Conservation (phyloP, 2,888 invertebrate genomes). For the Trissonchulus latispiculum region DNA sequence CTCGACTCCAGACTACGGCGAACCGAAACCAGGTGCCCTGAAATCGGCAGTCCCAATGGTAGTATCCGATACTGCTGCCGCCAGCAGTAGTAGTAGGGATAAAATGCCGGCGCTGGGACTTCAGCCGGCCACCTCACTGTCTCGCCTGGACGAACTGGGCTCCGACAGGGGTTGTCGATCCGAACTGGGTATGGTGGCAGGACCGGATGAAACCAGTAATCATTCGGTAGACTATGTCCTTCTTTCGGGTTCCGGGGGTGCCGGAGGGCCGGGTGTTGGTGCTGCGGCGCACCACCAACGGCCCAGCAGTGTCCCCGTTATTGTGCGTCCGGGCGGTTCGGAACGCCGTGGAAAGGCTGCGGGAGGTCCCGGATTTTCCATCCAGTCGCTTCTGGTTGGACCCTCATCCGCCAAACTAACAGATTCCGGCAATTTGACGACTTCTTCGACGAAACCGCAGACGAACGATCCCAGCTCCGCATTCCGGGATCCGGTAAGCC, state of each 20-base stretch:
- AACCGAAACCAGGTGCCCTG: neutral
- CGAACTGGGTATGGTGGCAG: neutral
- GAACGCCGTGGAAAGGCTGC: neutral
- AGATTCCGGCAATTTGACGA: neutral
- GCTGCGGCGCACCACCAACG: no score
- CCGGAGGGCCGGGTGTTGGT: no score
- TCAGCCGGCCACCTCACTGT: neutral
- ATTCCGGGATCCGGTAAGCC: neutral
- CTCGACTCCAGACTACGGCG: neutral
- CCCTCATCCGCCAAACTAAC: neutral
- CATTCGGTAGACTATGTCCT: neutral
- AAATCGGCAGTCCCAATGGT: neutral
- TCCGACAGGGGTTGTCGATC: neutral
- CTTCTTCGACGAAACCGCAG: no score
- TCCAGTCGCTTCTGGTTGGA: neutral
- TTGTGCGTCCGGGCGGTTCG: neutral
- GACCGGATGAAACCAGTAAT: neutral
- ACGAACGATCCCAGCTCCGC: no score
- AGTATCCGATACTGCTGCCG: neutral
- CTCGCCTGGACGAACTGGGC: neutral
- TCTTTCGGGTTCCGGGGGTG: neutral
- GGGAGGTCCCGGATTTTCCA: no score
- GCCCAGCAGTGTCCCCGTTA: conserved; percentile 6
- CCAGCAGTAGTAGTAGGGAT: no score
- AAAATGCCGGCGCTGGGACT: neutral